Evolutionary conservation across 2,113 vertebrate species (phyloP).

Genomic region (Pardalotus punctatus): DNA sequence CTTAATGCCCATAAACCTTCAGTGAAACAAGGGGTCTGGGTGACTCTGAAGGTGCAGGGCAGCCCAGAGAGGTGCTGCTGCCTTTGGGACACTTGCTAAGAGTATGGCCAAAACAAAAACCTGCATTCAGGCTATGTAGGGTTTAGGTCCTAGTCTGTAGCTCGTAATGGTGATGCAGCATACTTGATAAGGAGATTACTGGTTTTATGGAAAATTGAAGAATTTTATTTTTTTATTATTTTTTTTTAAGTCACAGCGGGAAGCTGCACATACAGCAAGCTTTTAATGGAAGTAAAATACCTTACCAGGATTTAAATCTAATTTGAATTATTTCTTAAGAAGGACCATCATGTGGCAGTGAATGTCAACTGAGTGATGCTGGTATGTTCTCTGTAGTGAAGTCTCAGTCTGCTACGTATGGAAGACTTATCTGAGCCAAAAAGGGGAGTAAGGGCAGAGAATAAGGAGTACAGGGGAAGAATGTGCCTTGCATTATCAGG

Average conservation of each 20-base stretch:
- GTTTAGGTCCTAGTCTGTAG: neutral
- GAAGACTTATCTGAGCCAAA: neutral
- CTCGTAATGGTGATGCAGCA: neutral
- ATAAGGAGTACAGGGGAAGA: neutral
- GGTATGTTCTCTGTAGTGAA: neutral
- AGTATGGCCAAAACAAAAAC: neutral
- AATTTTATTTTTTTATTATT: neutral
- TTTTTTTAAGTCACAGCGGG: neutral
- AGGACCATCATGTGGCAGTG: neutral
- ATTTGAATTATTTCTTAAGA: neutral
- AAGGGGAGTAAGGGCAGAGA: neutral
- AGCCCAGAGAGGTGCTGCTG: neutral
- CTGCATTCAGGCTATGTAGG: neutral
- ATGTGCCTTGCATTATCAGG: neutral
- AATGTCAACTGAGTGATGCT: neutral
- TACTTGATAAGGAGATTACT: neutral
- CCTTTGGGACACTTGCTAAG: neutral
- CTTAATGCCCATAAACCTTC: neutral
- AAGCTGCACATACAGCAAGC: neutral
- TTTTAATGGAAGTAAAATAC: neutral
- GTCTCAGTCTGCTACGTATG: neutral
- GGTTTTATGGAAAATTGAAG: neutral
- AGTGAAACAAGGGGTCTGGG: neutral
- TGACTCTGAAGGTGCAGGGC: neutral
- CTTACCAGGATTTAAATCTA: neutral